Percentiles rank a stretch among this genome's conserved stretches.
These are phyloP conservation scores for Loris lydekkerianus DNA, from an alignment of 2,797 vertebrate genomes.

Conservation along the genomic window DNA sequence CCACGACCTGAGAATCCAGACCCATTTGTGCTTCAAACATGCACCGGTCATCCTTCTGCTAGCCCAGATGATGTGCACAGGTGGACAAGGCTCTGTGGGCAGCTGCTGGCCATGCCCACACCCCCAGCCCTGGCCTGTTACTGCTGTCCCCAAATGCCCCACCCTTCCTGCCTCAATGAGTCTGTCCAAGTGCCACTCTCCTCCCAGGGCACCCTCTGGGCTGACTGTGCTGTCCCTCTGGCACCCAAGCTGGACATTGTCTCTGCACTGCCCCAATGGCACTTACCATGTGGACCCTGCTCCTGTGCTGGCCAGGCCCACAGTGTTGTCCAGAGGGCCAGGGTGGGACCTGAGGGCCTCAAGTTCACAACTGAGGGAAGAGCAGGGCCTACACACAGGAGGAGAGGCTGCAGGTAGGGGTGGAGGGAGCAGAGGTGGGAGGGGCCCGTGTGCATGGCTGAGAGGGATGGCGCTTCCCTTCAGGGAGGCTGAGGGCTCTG, in stretches of 20 bases:
- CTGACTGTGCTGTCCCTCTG: not conserved
- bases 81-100: not conserved
- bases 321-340: not conserved
- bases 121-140: not conserved
- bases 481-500: not conserved
- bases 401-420: not conserved
- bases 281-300: not conserved
- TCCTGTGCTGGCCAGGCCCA: not conserved
- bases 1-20: fast-evolving
- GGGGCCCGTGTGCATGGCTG: not conserved
- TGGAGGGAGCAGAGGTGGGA: not conserved
- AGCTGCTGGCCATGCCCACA: not conserved
- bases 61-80: fast-evolving
- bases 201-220: not conserved
- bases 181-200: too few relatives aligned
- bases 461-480: not conserved
- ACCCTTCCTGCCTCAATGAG: not conserved
- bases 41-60: fast-evolving
- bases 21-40: not conserved
- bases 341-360: not conserved
- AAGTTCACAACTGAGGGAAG: not conserved
- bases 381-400: not conserved
- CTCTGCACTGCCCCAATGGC: not conserved
- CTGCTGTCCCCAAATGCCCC: not conserved
- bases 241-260: not conserved